phyloP scores from a whole-genome alignment of 1,140 invertebrate genomes.

The Brachionus paranguensis region DNA sequence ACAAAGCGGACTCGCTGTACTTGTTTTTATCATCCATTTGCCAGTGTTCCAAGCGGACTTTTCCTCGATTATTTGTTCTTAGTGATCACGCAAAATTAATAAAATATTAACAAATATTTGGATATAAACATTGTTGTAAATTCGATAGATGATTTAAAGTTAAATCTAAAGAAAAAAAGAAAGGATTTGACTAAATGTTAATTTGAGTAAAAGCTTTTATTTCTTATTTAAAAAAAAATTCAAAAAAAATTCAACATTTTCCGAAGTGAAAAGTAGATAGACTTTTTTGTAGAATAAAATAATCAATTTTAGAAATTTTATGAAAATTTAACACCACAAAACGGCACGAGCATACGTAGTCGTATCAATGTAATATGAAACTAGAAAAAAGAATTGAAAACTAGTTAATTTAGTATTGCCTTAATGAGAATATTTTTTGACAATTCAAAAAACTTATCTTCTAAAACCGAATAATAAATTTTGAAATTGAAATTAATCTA shows the following conservation, averaged over 20 bases:
- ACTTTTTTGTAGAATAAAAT: not conserved
- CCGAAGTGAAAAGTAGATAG: not conserved
- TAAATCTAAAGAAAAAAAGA: not conserved
- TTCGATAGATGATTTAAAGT: not conserved
- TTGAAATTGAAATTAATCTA: not conserved
- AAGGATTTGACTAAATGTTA: not conserved
- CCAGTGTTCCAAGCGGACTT: not conserved
- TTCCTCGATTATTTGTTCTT: not conserved
- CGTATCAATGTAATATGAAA: not conserved
- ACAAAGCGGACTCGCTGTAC: not conserved
- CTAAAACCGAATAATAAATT: not conserved
- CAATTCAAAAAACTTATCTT: not conserved
- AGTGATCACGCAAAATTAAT: not conserved
- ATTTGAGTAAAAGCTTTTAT: not conserved
- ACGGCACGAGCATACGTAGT: not conserved
- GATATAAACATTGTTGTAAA: not conserved
- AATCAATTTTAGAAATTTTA: not conserved
- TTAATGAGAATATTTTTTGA: not conserved
- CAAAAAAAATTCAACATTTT: not conserved
- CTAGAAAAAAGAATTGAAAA: not conserved
- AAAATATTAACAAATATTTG: not conserved
- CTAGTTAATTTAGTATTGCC: not conserved
- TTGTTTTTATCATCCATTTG: conserved; percentile 10
- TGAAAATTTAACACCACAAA: not conserved
- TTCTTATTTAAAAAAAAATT: not conserved